phyloP scores from a whole-genome alignment of 2,797 vertebrate genomes.

The Takifugu rubripes region DNA sequence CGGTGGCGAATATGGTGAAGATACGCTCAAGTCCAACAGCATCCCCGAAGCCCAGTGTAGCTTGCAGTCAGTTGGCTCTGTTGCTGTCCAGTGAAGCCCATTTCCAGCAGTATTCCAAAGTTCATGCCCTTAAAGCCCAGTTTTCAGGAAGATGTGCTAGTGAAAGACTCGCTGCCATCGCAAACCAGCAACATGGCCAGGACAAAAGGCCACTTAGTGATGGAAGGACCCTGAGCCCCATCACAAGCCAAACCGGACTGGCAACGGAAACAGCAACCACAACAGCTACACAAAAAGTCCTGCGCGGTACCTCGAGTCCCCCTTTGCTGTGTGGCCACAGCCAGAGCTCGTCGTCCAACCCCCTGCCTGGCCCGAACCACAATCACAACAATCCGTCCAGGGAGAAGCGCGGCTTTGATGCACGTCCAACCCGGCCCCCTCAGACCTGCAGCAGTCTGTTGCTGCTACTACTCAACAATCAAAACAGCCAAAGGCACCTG shows the following conservation, averaged over 20 bases:
- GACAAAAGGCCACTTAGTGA: constrained; percentile 83
- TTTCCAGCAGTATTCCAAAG: constrained; percentile 96
- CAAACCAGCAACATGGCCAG: constrained; percentile 80
- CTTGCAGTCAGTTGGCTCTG: constrained; percentile 96
- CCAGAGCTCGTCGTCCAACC: constrained; percentile 67
- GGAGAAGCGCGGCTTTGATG: constrained; percentile 85
- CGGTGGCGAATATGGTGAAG: constrained; percentile 95
- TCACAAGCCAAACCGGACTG: constrained; percentile 82
- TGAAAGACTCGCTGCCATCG: constrained; percentile 94
- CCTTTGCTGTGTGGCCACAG: constrained; percentile 75
- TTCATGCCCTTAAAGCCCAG: constrained; percentile 95
- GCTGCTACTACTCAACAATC: constrained; percentile 93
- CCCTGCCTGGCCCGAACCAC: constrained; percentile 60
- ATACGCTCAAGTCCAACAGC: constrained; percentile 91
- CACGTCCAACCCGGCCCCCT: constrained; percentile 79
- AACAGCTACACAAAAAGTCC: constrained; percentile 72
- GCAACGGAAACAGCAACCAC: constrained; percentile 50
- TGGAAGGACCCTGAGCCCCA: constrained; percentile 76
- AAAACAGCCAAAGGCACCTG: constrained; percentile 85
- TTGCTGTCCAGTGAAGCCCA: constrained; percentile 97
- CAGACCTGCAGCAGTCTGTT: constrained; percentile 93
- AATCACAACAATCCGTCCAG: constrained; percentile 69
- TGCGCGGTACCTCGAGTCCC: constrained; percentile 75
- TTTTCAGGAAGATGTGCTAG: constrained; percentile 91
- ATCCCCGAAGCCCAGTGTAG: constrained; percentile 94